A percentile compares a stretch with the other conserved stretches of the same genome.
Evolutionary conservation across 2,888 invertebrate species (phyloP).

Genomic region (Julus scandinavius): DNA sequence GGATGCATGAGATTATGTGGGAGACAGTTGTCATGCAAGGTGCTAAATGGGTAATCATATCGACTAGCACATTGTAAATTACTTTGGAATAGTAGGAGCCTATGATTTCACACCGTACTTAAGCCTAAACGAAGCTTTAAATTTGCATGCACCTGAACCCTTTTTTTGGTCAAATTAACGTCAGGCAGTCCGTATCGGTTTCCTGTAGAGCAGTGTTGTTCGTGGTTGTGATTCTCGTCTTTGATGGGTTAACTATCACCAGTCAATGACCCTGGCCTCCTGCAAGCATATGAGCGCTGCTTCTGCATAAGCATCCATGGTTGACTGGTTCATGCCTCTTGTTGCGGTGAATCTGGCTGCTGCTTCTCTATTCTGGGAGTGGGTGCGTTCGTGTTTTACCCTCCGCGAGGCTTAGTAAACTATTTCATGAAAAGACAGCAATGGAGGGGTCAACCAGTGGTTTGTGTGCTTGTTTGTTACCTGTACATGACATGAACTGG

Average conservation of each 20-base stretch:
- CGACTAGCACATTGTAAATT: constrained; percentile 7
- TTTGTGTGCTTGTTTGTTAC: background rate
- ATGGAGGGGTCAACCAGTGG: background rate
- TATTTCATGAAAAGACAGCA: background rate
- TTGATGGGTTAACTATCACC: background rate
- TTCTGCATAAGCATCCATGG: constrained; percentile 3
- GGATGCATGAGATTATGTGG: too few species aligned
- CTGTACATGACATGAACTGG: background rate
- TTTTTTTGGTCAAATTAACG: background rate
- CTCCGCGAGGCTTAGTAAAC: background rate
- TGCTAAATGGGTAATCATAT: background rate
- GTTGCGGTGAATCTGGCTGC: background rate
- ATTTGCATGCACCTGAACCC: background rate
- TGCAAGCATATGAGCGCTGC: background rate
- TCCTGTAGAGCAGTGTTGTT: constrained; percentile 12
- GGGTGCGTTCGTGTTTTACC: background rate
- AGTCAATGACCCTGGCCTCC: constrained; percentile 39
- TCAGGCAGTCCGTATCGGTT: constrained; percentile 23
- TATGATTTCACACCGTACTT: background rate
- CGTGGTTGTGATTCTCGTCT: background rate
- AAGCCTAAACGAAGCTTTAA: background rate
- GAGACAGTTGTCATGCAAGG: background rate
- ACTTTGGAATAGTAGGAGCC: background rate
- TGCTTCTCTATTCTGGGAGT: background rate
- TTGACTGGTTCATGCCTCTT: background rate